Base-by-base conservation (phyloP, 2,888 invertebrate genomes). In the Lasius platythorax region DNA sequence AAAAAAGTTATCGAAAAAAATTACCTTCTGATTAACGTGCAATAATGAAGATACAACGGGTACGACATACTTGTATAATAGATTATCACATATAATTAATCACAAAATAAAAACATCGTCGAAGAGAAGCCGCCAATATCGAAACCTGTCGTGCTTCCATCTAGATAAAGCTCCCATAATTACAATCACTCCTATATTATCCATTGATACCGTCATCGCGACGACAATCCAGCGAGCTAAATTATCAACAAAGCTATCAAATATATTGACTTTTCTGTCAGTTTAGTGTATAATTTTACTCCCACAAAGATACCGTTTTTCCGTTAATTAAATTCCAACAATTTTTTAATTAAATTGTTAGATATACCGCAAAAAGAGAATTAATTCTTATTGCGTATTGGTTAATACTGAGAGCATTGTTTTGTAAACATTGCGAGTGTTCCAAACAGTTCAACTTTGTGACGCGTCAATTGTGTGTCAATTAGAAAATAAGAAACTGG, bases 391-490 rank as follows among this genome's bases (percentile, higher is more conserved):
- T 43, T 18, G 63, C 0, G 6, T 28, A 15, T 63, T 40, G 37
- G 33, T 28, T 50, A 33, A 37, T n/a, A 1, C 8, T 3, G 50
- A 53, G 37, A 50, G 28, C 33, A 37, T 37, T 50, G 23, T 53
- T 53, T 66, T 66, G 37, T 66, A 76, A 76, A 76, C 75, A 66
- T 23, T 23, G n/a, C 33, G 30, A 58, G 23, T 30, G 53, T n/a
- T n/a, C n/a, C n/a, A 23, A 23, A 23, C 11, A 53, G 3, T 37
- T 50, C 9, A 15, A 8, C 1, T 15, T 15, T 6, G 64, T 61
- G 23, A 66, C 37, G 37, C 12, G 8, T 64, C 75, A 33, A 15
- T 37, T 28, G 8, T 53, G 2, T 53, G 76, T 66, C 23, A 46
- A 18, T 28, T 18, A 37, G 18, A 23, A 50, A 64, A 18, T 37